Conservation (phyloP, 2,888 invertebrate genomes). For the Notocelia uddmanniana region DNA sequence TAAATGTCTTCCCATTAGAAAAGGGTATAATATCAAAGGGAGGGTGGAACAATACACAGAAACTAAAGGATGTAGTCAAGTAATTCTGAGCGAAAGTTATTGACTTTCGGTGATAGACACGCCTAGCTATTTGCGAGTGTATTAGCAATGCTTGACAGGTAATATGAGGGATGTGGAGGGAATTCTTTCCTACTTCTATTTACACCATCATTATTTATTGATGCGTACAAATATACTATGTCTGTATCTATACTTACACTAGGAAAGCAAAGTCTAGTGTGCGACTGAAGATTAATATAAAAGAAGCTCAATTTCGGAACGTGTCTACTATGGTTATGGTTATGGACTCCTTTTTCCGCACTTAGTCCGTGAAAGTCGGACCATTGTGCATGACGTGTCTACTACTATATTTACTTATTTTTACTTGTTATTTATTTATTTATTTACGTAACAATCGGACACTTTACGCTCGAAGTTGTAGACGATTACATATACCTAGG, state of each 20-base stretch:
- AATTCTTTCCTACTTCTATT: background rate
- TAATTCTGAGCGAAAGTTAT: slow-evolving; percentile 26
- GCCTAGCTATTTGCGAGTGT: slow-evolving; percentile 6
- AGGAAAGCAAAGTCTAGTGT: background rate
- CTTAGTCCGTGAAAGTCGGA: no score
- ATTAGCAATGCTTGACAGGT: slow-evolving; percentile 5
- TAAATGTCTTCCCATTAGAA: slow-evolving; percentile 55
- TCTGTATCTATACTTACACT: background rate
- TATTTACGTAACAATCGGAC: no score
- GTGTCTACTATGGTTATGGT: no score
- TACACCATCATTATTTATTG: background rate
- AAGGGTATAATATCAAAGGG: slow-evolving; percentile 58
- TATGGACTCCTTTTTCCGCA: no score
- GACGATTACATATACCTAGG: no score
- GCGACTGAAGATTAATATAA: no score
- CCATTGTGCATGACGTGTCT: no score
- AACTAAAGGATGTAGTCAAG: slow-evolving; percentile 26
- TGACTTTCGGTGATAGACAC: slow-evolving; percentile 26
- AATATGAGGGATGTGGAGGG: slow-evolving; percentile 10
- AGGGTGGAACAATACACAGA: slow-evolving; percentile 60
- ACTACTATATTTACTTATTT: no score
- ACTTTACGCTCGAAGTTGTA: no score
- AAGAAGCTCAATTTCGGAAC: no score
- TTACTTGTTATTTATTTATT: no score
- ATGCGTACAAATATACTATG: no score